phyloP scores from a whole-genome alignment of 2,888 invertebrate species.

The Cenopis cana region DNA sequence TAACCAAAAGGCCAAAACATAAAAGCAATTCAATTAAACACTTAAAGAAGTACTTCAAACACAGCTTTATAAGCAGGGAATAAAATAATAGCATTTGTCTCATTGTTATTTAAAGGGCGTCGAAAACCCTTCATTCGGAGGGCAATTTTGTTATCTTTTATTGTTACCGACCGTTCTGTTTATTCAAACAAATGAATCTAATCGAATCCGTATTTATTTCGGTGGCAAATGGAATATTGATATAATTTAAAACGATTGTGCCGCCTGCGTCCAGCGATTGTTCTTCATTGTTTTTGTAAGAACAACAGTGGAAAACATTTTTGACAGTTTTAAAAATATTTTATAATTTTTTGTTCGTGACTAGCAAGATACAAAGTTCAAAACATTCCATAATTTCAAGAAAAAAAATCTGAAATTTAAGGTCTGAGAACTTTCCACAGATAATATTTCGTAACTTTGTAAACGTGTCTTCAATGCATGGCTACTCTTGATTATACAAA shows the following conservation, averaged over 20 bases:
- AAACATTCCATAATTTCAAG: no score
- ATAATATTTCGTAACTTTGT: no score
- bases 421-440: no score
- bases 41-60: constrained; percentile 34
- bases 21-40: constrained; percentile 28
- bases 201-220: constrained; percentile 37
- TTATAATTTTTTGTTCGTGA: no score
- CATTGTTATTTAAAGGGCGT: constrained; percentile 42
- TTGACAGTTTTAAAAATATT: not conserved
- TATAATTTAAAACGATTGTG: constrained; percentile 25
- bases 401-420: no score
- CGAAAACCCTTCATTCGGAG: constrained; percentile 45
- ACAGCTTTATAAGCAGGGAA: constrained; percentile 39
- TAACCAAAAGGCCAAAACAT: not conserved
- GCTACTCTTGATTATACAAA: no score
- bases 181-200: constrained; percentile 44
- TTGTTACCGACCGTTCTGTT: constrained; percentile 41
- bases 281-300: constrained; percentile 1
- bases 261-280: constrained; percentile 15
- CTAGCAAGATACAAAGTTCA: no score
- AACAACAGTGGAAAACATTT: not conserved
- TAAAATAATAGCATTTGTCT: constrained; percentile 41
- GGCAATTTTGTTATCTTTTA: constrained; percentile 46
- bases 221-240: constrained; percentile 30
- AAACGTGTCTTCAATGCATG: no score